Percentiles rank a stretch among this genome's conserved stretches.
Evolutionary conservation across 2,888 invertebrate genomes (phyloP).

Genomic region (Acleris sparsana): DNA sequence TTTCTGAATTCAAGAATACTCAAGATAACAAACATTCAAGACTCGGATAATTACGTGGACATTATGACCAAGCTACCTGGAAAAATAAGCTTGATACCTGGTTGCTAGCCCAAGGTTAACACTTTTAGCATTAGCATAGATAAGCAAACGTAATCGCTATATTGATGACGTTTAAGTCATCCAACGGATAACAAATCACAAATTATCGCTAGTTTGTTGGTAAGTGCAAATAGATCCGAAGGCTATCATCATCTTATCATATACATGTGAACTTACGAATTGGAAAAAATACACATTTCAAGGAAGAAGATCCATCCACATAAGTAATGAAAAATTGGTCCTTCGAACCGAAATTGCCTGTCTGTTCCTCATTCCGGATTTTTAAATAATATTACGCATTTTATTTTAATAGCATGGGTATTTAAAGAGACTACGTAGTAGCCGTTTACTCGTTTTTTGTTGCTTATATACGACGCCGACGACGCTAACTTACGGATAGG

Average conservation of each 20-base stretch:
- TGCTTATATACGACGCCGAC: not conserved
- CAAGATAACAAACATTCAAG: too few species aligned
- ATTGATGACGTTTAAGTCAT: conserved; percentile 8
- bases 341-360: not conserved
- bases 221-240: conserved; percentile 7
- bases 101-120: conserved; percentile 6
- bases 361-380: not conserved
- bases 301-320: too few species aligned
- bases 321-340: not conserved
- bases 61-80: too few species aligned
- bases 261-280: too few species aligned
- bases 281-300: too few species aligned
- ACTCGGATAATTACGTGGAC: too few species aligned
- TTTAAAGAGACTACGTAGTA: too few species aligned
- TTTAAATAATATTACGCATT: not conserved
- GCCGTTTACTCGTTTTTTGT: too few species aligned
- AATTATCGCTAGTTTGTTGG: conserved; percentile 3
- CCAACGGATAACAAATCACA: conserved; percentile 3
- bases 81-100: not conserved
- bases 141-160: conserved; percentile 19
- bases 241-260: not conserved
- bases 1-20: too few species aligned
- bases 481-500: not conserved
- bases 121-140: conserved; percentile 24
- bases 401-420: not conserved